phyloP scores from a whole-genome alignment of 1,140 invertebrate genomes.

The Patella vulgata region DNA sequence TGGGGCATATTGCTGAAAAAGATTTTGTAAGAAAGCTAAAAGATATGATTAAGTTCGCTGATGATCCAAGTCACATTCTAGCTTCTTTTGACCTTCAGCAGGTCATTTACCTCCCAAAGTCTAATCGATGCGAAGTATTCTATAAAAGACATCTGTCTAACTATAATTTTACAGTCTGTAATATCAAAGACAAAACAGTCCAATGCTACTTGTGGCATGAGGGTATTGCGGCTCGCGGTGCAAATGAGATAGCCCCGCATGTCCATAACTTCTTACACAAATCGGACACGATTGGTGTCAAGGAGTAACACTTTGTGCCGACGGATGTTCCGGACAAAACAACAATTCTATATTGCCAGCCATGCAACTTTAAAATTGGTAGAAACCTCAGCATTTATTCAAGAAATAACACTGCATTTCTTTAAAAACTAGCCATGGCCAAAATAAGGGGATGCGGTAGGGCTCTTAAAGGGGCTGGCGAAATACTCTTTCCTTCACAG shows the following conservation, averaged over 20 bases:
- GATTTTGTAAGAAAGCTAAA: background rate
- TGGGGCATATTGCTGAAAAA: constrained; percentile 12
- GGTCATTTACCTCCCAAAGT: constrained; percentile 17
- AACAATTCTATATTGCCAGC: constrained; percentile 1
- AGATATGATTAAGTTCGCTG: background rate
- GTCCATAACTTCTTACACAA: background rate
- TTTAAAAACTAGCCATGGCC: background rate
- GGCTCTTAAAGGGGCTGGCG: background rate
- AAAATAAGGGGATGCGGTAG: background rate
- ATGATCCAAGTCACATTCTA: background rate
- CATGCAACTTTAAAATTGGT: background rate
- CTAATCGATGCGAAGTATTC: constrained; percentile 2
- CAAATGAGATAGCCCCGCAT: constrained; percentile 3
- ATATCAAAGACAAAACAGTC: background rate
- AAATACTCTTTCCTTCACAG: background rate
- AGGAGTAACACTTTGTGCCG: background rate
- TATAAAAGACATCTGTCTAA: constrained; percentile 8
- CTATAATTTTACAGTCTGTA: constrained; percentile 12
- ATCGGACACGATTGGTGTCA: background rate
- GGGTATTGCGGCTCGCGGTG: background rate
- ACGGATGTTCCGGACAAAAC: constrained; percentile 1
- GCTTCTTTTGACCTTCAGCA: constrained; percentile 19
- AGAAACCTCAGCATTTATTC: background rate
- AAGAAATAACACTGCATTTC: background rate
- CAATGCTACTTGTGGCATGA: constrained; percentile 21